These are phyloP conservation scores for Redunca redunca DNA, from an alignment of 2,113 vertebrate genomes.

Conservation along the genomic window DNA sequence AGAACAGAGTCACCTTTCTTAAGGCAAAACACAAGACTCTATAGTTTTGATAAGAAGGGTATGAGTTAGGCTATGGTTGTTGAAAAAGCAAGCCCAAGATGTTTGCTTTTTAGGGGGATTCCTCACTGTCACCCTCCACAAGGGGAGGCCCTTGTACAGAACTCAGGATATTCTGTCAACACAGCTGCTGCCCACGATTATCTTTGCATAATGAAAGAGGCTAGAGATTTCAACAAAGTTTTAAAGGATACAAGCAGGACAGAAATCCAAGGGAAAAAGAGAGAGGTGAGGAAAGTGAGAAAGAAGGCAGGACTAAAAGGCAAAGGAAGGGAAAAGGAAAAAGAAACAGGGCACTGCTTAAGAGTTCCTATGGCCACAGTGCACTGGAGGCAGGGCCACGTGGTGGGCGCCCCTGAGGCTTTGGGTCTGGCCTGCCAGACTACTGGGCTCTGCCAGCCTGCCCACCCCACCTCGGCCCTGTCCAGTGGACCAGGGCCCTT, in stretches of 20 bases:
- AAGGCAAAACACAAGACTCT: neutral
- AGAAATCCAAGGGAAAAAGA: neutral
- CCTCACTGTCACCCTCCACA: neutral
- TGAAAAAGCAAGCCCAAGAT: neutral
- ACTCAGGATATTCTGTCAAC: no score
- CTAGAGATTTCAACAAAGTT: neutral
- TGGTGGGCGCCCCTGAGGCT: neutral
- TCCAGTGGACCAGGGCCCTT: neutral
- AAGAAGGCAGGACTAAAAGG: neutral
- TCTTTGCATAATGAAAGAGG: neutral
- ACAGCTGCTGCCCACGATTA: neutral
- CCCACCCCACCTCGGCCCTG: no score
- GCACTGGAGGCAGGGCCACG: rapidly evolving
- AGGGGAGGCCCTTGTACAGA: neutral
- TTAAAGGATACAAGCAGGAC: neutral
- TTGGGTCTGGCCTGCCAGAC: neutral
- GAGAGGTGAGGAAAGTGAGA: neutral
- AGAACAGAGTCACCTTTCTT: neutral
- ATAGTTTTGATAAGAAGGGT: neutral
- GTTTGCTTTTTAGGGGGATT: neutral
- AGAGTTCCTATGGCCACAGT: neutral
- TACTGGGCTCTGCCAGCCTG: rapidly evolving
- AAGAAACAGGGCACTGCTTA: neutral
- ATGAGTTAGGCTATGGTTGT: neutral
- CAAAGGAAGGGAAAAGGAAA: neutral